Base-by-base conservation (phyloP, 2,113 vertebrate genomes). In the Grallaria varia region DNA sequence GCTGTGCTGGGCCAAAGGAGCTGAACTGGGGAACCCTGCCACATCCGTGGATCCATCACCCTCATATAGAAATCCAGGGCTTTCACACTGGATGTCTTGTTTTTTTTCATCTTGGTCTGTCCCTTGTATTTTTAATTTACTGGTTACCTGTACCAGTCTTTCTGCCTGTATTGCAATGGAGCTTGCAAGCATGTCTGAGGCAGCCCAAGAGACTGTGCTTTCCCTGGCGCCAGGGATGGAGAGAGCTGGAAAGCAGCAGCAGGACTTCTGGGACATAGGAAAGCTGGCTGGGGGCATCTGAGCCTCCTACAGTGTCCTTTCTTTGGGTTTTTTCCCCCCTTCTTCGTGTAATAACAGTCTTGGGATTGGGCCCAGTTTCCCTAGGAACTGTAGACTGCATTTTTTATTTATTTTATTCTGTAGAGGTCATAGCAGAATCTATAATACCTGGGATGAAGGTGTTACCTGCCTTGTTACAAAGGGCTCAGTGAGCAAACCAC, bases 291-390 rank as follows among this genome's bases (percentile, higher is more conserved):
- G 66, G 33, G 40, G 25, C 10, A 53, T 53, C 50, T 37, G 35
- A 71, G 47, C 28, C 37, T 74, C 28, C 23, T 40, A 16, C 68
- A 24, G 52, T 35, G 23, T 17, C 20, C 22, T 73, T 14, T 52
- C 25, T n/a, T 66, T 14, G 4, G 0, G 40, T 4, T 30, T 49
- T 3, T 44, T 3, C 4, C 2, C 1, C 9, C 10, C 14, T 39
- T 69, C 28, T 40, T 77, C 42, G 28, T n/a, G 18, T 42, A 71
- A 33, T 24, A 74, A 87, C 50, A 20, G 31, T 17, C 11, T 89
- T 84, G 50, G 49, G 37, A 71, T 58, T 71, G 3, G 53, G 13
- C 22, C 28, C 25, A 28, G 60, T 22, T 25, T 81, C 11, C 28
- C 15, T 52, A 67, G 52, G 37, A n/a, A n/a, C n/a, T n/a, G n/a